A percentile compares a stretch with the other conserved stretches of the same genome.
Conservation (phyloP, 2,888 invertebrate species). For the Subacronicta megacephala region DNA sequence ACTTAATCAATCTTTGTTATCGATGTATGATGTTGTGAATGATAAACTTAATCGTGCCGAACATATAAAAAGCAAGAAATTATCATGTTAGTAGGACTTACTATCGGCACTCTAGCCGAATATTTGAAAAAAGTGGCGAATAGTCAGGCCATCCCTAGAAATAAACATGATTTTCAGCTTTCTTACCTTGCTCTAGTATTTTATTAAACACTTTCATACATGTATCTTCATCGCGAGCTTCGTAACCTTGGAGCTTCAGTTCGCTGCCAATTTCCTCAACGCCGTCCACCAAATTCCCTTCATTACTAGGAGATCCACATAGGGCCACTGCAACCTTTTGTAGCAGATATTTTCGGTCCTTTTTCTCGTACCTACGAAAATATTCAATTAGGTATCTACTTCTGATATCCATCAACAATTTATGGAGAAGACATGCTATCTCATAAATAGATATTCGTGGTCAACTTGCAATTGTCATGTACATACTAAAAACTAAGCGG, state of each 20-base stretch:
- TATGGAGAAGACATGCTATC: no score
- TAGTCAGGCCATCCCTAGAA: neutral
- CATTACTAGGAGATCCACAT: conserved; percentile 57
- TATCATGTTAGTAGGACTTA: no score
- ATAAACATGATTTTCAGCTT: neutral
- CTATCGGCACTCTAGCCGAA: no score
- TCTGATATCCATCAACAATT: no score
- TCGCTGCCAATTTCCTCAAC: conserved; percentile 6
- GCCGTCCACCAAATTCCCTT: conserved; percentile 48
- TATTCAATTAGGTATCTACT: neutral
- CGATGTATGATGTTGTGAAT: no score
- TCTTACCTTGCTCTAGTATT: conserved; percentile 57
- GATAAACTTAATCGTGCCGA: no score
- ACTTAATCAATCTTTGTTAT: no score
- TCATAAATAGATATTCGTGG: no score
- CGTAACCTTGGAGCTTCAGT: conserved; percentile 60
- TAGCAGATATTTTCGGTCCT: conserved; percentile 56
- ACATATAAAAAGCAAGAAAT: no score
- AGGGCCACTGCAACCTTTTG: conserved; percentile 63
- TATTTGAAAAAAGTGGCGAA: neutral
- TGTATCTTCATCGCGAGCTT: conserved; percentile 53
- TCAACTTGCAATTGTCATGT: no score
- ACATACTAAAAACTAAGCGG: no score
- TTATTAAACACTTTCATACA: conserved; percentile 60
- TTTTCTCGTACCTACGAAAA: conserved; percentile 51